Base-by-base conservation (phyloP, 2,113 vertebrate species). In the Crotalus tigris region DNA sequence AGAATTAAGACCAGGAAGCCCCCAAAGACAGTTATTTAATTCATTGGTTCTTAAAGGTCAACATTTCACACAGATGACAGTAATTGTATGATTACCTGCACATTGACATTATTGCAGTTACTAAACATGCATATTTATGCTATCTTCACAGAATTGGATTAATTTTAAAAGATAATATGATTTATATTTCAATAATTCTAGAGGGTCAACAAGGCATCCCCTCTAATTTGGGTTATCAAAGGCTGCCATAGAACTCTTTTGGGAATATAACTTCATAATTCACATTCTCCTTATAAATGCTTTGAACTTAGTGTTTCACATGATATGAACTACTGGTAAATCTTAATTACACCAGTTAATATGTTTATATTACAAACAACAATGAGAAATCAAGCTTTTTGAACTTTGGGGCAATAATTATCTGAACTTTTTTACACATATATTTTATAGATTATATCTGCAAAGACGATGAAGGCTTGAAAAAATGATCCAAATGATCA, bases 51-150 rank as follows among this genome's bases (percentile, higher is more conserved):
- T 90, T 90, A 93, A 93, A 93, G 88, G 46, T 93, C 75, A 93
- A 90, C 49, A 26, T 86, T 86, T 87, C 75, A 90, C 49, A 93
- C 15, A 90, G 29, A 15, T 90, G 75, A 86, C 92, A 93, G 57
- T 93, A 90, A 93, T 90, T 53, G 8, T 93, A 86, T 90, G 88
- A 92, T 51, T 86, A 58, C 88, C 55, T 59, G 69, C 69, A 54
- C 55, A 61, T 1, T 93, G 88, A 90, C 89, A 90, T 93, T 87
- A 93, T 87, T n/a, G n/a, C n/a, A 87, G 75, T 61, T 86, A 51
- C 55, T 93, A 93, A 87, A 86, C 44, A 93, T 93, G 75, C 89
- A 93, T 93, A 93, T 89, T 89, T 92, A 81, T 93, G 46, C n/a
- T 54, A 93, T 7, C 26, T 29, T 13, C 2, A 44, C 9, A 93